A percentile compares a stretch with the other conserved stretches of the same genome.
Evolutionary conservation across 2,888 invertebrate species (phyloP).

Genomic region (Troilus luridus): DNA sequence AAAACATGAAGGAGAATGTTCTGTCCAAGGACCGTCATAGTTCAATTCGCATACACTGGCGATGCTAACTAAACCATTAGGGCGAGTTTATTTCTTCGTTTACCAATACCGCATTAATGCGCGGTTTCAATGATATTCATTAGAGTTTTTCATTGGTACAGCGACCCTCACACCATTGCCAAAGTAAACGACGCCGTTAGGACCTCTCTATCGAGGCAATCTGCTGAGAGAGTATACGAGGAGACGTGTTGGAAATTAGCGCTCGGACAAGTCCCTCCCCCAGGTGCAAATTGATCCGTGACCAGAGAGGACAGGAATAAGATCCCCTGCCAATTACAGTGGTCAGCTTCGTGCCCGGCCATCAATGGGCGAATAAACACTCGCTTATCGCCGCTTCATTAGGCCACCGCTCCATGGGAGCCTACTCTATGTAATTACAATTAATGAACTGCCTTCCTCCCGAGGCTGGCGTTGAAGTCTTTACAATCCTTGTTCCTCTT

Average conservation of each 20-base stretch:
- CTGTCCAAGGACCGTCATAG: no score
- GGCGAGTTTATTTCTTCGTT: no score
- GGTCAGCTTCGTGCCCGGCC: not conserved
- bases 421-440: not conserved
- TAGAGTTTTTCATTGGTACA: no score
- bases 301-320: not conserved
- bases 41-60: no score
- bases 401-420: not conserved
- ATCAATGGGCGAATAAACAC: constrained; percentile 49
- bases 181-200: no score
- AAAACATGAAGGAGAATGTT: no score
- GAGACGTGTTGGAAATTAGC: constrained; percentile 27
- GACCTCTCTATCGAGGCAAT: not conserved
- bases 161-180: no score
- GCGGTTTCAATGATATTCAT: no score
- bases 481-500: not conserved
- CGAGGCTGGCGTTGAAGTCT: not conserved
- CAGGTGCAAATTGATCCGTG: constrained; percentile 31
- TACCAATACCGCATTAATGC: no score
- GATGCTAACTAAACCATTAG: no score
- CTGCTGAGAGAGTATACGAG: not conserved
- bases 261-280: not conserved
- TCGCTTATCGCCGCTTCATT: constrained; percentile 25
- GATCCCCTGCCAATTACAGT: constrained; percentile 28
- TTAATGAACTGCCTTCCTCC: not conserved